phyloP scores from a whole-genome alignment of 2,888 invertebrate species.

The Agonopterix arenella region DNA sequence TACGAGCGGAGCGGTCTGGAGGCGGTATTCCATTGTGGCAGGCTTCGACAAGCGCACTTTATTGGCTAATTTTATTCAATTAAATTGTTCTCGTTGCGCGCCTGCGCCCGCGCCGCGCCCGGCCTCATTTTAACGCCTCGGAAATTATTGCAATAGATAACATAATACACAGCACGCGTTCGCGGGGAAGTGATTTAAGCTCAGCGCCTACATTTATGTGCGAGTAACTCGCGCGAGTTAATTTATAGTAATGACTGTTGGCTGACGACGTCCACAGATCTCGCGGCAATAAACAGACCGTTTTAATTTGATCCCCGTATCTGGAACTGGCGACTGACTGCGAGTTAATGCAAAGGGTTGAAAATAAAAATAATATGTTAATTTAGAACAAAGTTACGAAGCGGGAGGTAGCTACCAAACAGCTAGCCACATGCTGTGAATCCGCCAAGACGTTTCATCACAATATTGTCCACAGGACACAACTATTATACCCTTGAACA shows the following conservation, averaged over 20 bases:
- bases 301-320: neutral
- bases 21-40: constrained; percentile 71
- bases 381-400: constrained; percentile 39
- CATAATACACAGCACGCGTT: constrained; percentile 35
- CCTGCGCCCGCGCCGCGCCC: constrained; percentile 34
- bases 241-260: constrained; percentile 32
- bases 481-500: constrained; percentile 52
- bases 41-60: constrained; percentile 59
- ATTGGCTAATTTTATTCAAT: constrained; percentile 76
- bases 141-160: constrained; percentile 66
- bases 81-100: constrained; percentile 63
- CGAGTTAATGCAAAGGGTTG: constrained; percentile 32
- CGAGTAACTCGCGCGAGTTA: constrained; percentile 17
- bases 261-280: constrained; percentile 9
- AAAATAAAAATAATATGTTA: constrained; percentile 60
- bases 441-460: constrained; percentile 60
- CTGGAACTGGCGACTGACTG: neutral
- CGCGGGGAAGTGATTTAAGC: constrained; percentile 41
- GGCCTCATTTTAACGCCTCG: constrained; percentile 56
- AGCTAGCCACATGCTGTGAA: constrained; percentile 62
- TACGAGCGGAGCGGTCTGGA: constrained; percentile 43
- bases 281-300: neutral
- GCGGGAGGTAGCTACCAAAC: constrained; percentile 63
- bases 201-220: constrained; percentile 26
- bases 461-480: constrained; percentile 54